A percentile compares a stretch with the other conserved stretches of the same genome.
Conservation (phyloP, 2,888 invertebrate genomes). For the Elysia crispata region DNA sequence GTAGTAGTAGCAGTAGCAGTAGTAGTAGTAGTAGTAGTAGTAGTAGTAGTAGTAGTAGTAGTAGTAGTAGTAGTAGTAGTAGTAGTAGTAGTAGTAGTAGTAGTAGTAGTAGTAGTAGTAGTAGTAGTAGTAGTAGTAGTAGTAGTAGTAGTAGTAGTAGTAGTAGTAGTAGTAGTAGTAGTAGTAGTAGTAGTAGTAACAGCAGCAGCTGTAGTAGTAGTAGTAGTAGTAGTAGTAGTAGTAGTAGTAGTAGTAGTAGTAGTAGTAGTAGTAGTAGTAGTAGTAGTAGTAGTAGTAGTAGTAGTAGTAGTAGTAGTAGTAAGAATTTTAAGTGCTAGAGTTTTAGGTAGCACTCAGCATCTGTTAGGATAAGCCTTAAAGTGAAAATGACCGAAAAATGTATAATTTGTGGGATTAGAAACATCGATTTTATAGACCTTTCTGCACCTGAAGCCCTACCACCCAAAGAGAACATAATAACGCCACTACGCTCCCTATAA, state of each 20-base stretch:
- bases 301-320: background rate
- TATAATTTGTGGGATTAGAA: no score
- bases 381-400: no score
- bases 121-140: conserved; percentile 4
- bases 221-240: conserved; percentile 9
- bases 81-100: conserved; percentile 9
- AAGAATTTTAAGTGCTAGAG: no score
- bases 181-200: conserved; percentile 4
- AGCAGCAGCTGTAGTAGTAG: conserved; percentile 4
- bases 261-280: conserved; percentile 4
- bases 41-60: background rate
- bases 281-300: conserved; percentile 4
- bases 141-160: conserved; percentile 9
- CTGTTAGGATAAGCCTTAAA: no score
- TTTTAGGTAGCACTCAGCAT: no score
- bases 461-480: no score
- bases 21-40: background rate
- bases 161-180: conserved; percentile 9
- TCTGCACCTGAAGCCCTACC: no score
- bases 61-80: background rate
- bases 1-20: background rate
- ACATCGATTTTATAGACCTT: no score
- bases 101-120: conserved; percentile 9
- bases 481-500: no score
- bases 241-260: conserved; percentile 9